These are phyloP conservation scores for Eptesicus fuscus DNA, from an alignment of 2,113 vertebrate genomes.

Conservation along the genomic window DNA sequence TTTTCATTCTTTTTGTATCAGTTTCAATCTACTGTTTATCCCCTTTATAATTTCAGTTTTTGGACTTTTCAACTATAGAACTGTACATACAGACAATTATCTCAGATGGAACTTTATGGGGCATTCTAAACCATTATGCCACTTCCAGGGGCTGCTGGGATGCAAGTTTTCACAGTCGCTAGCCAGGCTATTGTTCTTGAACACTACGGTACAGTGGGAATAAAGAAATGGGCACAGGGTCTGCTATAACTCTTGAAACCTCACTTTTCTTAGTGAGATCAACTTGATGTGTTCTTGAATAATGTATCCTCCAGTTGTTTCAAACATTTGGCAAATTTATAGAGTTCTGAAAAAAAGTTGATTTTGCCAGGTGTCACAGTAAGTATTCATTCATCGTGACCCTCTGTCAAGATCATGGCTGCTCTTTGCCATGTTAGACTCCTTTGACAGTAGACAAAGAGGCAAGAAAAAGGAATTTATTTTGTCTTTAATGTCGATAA, in stretches of 20 bases:
- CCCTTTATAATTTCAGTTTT: neutral
- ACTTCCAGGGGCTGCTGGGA: rapidly evolving
- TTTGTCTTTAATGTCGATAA: neutral
- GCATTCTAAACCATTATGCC: neutral
- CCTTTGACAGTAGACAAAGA: neutral
- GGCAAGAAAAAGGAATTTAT: neutral
- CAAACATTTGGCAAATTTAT: neutral
- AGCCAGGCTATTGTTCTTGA: neutral
- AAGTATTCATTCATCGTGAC: neutral
- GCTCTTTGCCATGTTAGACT: neutral
- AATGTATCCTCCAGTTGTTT: neutral
- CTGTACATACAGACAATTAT: neutral
- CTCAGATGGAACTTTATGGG: neutral
- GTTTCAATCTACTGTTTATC: neutral
- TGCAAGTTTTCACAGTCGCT: neutral
- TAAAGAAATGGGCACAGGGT: neutral
- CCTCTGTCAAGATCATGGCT: neutral
- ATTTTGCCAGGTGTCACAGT: neutral
- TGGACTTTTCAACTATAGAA: neutral
- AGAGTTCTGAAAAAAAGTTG: neutral
- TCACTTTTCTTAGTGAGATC: neutral
- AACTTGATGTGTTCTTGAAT: neutral
- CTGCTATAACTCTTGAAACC: neutral
- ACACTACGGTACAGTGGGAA: neutral
- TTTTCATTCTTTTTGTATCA: neutral